Evolutionary conservation across 2,888 invertebrate species (phyloP).

Genomic region (Resseliella maxima): DNA sequence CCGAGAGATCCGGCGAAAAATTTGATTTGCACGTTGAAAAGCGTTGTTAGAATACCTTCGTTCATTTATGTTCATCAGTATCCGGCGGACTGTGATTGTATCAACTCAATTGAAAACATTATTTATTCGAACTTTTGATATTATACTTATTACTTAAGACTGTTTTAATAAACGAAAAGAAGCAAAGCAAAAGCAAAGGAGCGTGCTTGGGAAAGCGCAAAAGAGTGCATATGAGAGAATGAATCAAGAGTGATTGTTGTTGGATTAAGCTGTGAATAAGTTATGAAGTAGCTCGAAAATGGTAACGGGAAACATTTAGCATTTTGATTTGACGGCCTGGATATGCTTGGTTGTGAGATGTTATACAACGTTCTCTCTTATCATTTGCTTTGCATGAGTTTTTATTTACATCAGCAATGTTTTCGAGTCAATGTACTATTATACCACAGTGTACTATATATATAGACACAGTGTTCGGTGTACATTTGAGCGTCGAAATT

Average conservation of each 20-base stretch:
- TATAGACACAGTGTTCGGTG: neutral
- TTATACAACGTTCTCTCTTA: neutral
- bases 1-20: too few species aligned
- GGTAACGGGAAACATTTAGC: neutral
- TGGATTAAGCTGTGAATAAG: slow-evolving; percentile 16
- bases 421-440: too few species aligned
- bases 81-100: neutral
- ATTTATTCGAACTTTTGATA: neutral
- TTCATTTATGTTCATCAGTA: neutral
- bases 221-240: too few species aligned
- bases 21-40: too few species aligned
- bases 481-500: neutral
- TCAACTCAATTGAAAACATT: slow-evolving; percentile 2
- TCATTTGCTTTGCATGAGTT: too few species aligned
- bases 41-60: neutral
- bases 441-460: too few species aligned
- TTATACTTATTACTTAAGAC: neutral
- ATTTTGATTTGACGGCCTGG: neutral
- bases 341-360: too few species aligned
- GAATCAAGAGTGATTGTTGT: neutral
- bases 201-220: too few species aligned
- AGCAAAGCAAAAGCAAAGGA: too few species aligned
- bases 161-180: neutral
- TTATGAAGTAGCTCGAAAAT: slow-evolving; percentile 6
- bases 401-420: too few species aligned